These are phyloP conservation scores for Myxocyprinus asiaticus DNA, from an alignment of 2,113 vertebrate genomes.

Conservation along the genomic window DNA sequence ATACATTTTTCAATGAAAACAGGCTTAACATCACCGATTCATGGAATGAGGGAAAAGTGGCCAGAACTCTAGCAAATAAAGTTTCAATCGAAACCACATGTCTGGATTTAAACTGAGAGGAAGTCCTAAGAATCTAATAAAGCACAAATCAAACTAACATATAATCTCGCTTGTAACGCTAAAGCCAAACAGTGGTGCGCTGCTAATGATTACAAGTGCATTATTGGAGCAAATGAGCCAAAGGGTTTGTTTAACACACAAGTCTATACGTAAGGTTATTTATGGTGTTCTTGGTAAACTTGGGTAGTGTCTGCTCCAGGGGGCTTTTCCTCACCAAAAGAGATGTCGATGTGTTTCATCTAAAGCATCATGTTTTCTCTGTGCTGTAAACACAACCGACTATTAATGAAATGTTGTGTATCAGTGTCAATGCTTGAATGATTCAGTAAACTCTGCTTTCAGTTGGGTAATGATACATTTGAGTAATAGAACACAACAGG, in stretches of 20 bases:
- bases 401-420: background rate
- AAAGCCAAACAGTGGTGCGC: background rate
- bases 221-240: constrained; percentile 3
- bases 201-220: constrained; percentile 18
- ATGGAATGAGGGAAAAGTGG: background rate
- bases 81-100: constrained; percentile 26
- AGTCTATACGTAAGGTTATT: background rate
- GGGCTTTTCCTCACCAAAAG: background rate
- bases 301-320: background rate
- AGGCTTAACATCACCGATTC: background rate
- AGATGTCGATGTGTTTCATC: background rate
- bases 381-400: background rate
- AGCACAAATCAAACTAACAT: constrained; percentile 22
- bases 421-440: background rate
- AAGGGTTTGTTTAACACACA: background rate
- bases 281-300: constrained; percentile 8
- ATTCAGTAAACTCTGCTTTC: background rate
- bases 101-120: constrained; percentile 7
- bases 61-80: background rate
- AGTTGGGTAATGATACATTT: background rate
- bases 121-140: constrained; percentile 26
- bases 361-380: background rate
- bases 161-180: background rate
- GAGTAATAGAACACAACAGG: background rate
- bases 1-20: background rate